Percentiles rank a stretch among this genome's conserved stretches.
phyloP scores from a whole-genome alignment of 2,888 invertebrate genomes.

The Tanypteryx hageni region DNA sequence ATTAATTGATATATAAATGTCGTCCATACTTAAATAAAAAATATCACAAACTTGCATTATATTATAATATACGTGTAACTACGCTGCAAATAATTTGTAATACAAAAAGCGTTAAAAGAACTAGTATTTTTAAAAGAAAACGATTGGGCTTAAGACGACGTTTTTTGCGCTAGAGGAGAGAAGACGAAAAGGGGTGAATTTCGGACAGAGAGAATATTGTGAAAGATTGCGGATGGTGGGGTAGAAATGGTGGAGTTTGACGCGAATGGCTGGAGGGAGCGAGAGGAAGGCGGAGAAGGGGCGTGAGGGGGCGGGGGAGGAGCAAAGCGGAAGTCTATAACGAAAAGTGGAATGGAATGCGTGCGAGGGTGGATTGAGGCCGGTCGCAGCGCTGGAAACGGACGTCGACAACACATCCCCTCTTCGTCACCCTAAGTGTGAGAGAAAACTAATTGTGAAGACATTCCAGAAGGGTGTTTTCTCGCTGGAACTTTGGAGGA shows the following conservation, averaged over 20 bases:
- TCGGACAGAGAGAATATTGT: neutral
- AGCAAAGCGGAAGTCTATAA: neutral
- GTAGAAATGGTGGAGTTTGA: neutral
- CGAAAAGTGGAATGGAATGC: neutral
- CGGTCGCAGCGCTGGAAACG: neutral
- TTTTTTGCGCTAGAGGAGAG: too few species aligned
- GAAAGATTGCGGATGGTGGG: neutral
- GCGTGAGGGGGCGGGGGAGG: neutral
- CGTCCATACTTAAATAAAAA: too few species aligned
- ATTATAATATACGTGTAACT: too few species aligned
- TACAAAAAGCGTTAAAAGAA: too few species aligned
- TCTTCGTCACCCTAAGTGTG: neutral
- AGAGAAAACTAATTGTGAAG: constrained; percentile 35
- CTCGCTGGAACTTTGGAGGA: neutral
- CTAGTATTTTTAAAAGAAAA: too few species aligned
- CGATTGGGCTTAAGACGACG: too few species aligned
- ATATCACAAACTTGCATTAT: too few species aligned
- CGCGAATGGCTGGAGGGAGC: neutral
- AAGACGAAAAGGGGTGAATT: neutral
- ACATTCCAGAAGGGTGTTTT: constrained; percentile 10
- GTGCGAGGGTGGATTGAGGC: neutral
- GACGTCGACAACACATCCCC: neutral
- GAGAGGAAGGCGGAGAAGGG: neutral
- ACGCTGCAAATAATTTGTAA: too few species aligned
- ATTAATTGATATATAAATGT: too few species aligned